Conservation (phyloP, 1,140 invertebrate genomes). For the Macrocentrus cingulum region DNA sequence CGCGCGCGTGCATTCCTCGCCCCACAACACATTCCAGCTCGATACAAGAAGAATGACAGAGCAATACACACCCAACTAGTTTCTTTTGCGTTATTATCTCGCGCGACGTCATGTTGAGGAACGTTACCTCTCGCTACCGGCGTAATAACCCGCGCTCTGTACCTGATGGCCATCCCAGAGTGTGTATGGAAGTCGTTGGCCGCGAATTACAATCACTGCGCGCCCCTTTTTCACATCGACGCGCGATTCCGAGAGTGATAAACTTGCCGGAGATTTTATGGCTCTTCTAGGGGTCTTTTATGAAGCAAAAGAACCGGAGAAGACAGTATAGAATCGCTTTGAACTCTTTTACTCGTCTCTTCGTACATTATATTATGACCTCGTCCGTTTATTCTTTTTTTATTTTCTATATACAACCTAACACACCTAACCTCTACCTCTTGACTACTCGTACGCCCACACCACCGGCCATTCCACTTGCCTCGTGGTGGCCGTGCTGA, state of each 20-base stretch:
- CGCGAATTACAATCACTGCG: constrained; percentile 12
- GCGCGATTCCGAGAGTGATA: constrained; percentile 10
- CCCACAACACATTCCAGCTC: not conserved
- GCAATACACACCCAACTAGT: constrained; percentile 32
- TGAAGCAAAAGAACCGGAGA: constrained; percentile 7
- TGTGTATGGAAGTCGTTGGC: not conserved
- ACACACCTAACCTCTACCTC: not conserved
- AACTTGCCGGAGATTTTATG: constrained; percentile 15
- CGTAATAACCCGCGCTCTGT: constrained; percentile 10
- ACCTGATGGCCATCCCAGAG: not conserved
- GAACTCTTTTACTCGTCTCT: not conserved
- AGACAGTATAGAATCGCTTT: constrained; percentile 11
- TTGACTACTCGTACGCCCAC: constrained; percentile 38
- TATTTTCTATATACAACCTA: not conserved
- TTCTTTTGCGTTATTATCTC: constrained; percentile 42
- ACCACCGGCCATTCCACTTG: constrained; percentile 41
- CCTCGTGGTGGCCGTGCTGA: constrained; percentile 29
- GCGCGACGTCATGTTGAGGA: constrained; percentile 33
- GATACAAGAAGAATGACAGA: constrained; percentile 15
- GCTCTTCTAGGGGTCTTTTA: constrained; percentile 12
- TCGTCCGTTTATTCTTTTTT: not conserved
- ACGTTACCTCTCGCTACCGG: constrained; percentile 15
- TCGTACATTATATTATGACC: too few relatives aligned
- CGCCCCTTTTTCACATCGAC: constrained; percentile 8
- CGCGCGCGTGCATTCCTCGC: not conserved